Evolutionary conservation across 2,888 invertebrate genomes (phyloP), one percentile per base, ranked within the genome.

Genomic region (Dasypolia templi): DNA sequence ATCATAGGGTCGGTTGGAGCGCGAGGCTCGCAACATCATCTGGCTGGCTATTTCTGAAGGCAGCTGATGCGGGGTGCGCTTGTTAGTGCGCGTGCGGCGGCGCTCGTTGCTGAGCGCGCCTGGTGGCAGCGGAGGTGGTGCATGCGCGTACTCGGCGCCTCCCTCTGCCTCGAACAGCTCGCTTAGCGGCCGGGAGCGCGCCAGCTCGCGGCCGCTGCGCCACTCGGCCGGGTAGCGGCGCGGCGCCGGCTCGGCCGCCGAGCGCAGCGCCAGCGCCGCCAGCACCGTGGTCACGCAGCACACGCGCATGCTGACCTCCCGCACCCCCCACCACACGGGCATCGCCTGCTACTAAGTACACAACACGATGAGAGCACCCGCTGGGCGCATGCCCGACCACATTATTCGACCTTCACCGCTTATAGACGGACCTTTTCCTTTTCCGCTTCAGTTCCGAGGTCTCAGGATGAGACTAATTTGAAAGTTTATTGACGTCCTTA

Each of bases 1-100:
- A 95, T 98, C 98, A 94, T 98, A 98, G 89, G 97, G 97, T 89
- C 98, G 96, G 92, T 97, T 97, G 84, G 98, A 97, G 87, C 98
- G 97, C 79, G 98, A 97, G 76, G 98, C 97, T 88, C 98, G 97
- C 90, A 98, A 95, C 98, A 98, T 98, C 95, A 98, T 97, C 93
- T 98, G 98, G 90, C 97, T 97, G 67, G 97, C 97, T 88, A 97
- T 96, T 88, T 97, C 97, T 72, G 96, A 95, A 83, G 97, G 96
- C 74, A 96, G 90, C 75, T 89, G 90, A 83, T 93, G 93, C 55
- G 93, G 93, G 32, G 92, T 87, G 78, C 96, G 93, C 87, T 96
- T 96, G 85, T 88, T 91, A 85, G 89, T 90, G 84, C 93, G 93
- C 83, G 89, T 88, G 75, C 94, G 94, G 61, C 93, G 92, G 68